These are phyloP conservation scores for Leptinotarsa haldemani DNA, from an alignment of 2,888 invertebrate genomes.

Conservation along the genomic window DNA sequence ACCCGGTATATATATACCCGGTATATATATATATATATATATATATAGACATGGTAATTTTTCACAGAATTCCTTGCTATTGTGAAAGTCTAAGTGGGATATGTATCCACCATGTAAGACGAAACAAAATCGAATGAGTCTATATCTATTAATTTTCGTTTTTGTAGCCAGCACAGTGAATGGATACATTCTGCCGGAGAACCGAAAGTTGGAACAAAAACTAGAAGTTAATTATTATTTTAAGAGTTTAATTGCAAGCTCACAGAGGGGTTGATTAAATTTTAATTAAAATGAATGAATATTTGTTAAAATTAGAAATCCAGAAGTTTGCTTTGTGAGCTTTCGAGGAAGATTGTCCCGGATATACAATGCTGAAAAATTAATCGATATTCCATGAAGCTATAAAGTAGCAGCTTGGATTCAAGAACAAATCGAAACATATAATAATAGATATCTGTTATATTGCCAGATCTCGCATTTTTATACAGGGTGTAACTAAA, in stretches of 20 bases:
- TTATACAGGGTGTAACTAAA: too few species aligned
- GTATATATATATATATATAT: too few species aligned
- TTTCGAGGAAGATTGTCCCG: constrained; percentile 45
- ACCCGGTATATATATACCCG: too few species aligned
- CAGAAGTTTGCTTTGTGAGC: constrained; percentile 57
- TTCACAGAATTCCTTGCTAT: too few species aligned
- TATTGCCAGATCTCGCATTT: too few species aligned
- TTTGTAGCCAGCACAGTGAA: constrained; percentile 9
- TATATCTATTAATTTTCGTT: background rate
- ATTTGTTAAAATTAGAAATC: constrained; percentile 66
- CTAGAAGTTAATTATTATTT: constrained; percentile 62
- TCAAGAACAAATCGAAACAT: too few species aligned
- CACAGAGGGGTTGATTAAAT: constrained; percentile 65
- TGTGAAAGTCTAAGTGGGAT: too few species aligned
- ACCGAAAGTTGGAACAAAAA: constrained; percentile 53
- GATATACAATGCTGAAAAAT: constrained; percentile 27
- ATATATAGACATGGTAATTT: too few species aligned
- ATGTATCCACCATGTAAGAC: background rate
- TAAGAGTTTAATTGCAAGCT: constrained; percentile 63
- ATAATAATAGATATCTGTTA: too few species aligned
- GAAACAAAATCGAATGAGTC: background rate
- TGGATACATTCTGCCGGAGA: constrained; percentile 9
- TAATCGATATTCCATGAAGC: background rate
- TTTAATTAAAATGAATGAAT: constrained; percentile 67
- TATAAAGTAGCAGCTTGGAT: background rate